These are phyloP conservation scores for Vulpes vulpes DNA, from an alignment of 2,113 vertebrate species.

Conservation along the genomic window DNA sequence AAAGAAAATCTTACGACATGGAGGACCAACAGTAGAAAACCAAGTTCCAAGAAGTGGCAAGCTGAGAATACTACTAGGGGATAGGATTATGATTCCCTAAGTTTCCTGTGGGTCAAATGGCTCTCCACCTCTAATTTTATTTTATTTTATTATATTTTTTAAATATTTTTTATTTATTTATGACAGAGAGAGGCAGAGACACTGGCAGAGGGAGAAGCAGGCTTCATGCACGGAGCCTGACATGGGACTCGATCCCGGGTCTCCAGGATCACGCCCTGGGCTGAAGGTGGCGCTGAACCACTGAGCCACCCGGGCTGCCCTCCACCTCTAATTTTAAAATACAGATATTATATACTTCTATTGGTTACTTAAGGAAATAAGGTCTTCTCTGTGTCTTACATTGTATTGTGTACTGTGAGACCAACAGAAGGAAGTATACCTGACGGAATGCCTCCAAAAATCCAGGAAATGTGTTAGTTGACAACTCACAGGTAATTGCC, in stretches of 20 bases:
- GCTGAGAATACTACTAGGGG: neutral
- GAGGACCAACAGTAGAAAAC: neutral
- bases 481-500: neutral
- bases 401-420: neutral
- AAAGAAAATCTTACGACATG: neutral
- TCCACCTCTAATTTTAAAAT: constrained; percentile 2
- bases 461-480: neutral
- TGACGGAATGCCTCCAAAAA: neutral
- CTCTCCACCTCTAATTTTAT: neutral
- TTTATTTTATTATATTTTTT: too few relatives aligned
- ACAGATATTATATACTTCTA: neutral
- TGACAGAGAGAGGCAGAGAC: too few relatives aligned
- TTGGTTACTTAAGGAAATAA: constrained; percentile 20
- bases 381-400: neutral
- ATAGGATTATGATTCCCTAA: neutral
- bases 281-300: too few relatives aligned
- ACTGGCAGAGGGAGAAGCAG: too few relatives aligned
- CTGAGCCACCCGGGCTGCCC: neutral
- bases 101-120: neutral
- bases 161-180: too few relatives aligned
- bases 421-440: neutral
- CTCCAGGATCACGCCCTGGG: too few relatives aligned
- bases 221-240: too few relatives aligned
- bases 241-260: too few relatives aligned
- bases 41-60: constrained; percentile 9